Conservation (phyloP, 2,797 vertebrate species). For the Betta splendens region DNA sequence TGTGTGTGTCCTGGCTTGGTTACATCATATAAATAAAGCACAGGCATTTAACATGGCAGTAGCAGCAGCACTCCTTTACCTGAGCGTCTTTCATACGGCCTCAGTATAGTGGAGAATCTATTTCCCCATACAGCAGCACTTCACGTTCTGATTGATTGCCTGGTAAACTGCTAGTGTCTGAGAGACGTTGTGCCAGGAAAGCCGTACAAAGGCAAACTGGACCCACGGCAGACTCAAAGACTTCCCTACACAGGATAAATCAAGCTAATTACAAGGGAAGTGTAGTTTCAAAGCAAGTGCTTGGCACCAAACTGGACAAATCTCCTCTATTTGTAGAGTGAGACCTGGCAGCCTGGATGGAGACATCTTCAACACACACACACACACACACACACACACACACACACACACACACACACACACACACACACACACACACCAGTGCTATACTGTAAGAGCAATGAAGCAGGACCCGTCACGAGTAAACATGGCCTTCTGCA, state of each 20-base stretch:
- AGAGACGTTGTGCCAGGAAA: slow-evolving; percentile 62
- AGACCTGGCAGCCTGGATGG: slow-evolving; percentile 23
- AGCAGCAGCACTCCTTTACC: slow-evolving; percentile 47
- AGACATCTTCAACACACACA: slow-evolving; percentile 23
- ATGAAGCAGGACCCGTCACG: slow-evolving; percentile 15
- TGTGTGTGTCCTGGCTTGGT: background rate
- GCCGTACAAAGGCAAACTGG: slow-evolving; percentile 41
- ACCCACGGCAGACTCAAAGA: slow-evolving; percentile 10
- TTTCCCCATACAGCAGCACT: slow-evolving; percentile 49
- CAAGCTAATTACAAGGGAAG: slow-evolving; percentile 51
- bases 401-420: too few species aligned
- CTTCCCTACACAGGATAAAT: slow-evolving; percentile 31
- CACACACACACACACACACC: slow-evolving; percentile 23
- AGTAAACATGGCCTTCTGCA: slow-evolving; percentile 34
- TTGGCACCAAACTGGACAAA: slow-evolving; percentile 34
- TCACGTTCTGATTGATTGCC: slow-evolving; percentile 67
- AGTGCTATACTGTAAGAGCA: slow-evolving; percentile 13
- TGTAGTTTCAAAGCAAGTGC: slow-evolving; percentile 48
- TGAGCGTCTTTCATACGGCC: slow-evolving; percentile 43
- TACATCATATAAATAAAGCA: slow-evolving; percentile 34
- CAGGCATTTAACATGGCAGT: slow-evolving; percentile 25
- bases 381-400: slow-evolving; percentile 16
- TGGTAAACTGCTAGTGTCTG: slow-evolving; percentile 53
- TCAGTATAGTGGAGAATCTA: slow-evolving; percentile 38
- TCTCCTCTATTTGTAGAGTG: slow-evolving; percentile 33